Base-by-base conservation (phyloP, 2,113 vertebrate genomes). In the Brachyhypopomus occidentalis region DNA sequence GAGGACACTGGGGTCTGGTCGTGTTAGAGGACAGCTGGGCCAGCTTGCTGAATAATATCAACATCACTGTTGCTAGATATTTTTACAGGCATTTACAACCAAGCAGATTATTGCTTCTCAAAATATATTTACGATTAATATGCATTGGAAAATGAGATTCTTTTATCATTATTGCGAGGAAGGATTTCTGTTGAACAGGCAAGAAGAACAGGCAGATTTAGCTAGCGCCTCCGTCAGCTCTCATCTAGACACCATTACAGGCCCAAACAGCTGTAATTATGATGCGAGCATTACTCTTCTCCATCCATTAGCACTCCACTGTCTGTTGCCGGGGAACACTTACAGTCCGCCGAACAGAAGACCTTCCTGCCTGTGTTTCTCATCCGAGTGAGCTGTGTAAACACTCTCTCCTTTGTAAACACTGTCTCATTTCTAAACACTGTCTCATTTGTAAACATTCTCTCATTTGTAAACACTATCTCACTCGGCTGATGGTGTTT, bases 401-500 rank as follows among this genome's bases (percentile, higher is more conserved):
- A 86, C 85, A 86, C 77, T 67, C 79, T 86, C 85, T 86, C 80
- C 80, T 86, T 86, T 82, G 78, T 30, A 30, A 30, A 30, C 30
- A 30, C 30, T 30, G 30, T 30, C 30, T 30, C 30, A 30, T 30
- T 30, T 30, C 30, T 30, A 30, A 30, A 30, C 30, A 30, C 30
- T 30, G 30, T 3, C 30, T 30, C 30, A 30, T 30, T 30, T 30
- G 1, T 30, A 30, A 30, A 3, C 30, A 30, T 30, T 30, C 30
- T 30, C 30, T 30, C 30, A 30, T 30, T 30, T 3, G 30, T 30
- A 30, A 30, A 30, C 30, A 30, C 77, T 67, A 82, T 86, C 85
- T 86, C 80, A 84, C 84, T 86, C 80, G 78, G 80, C 64, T 84
- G 85, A 84, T 84, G 85, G 83, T 83, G 82, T 86, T 86, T 80